phyloP scores from a whole-genome alignment of 2,797 vertebrate species.

The Paedocypris micromegethes region DNA sequence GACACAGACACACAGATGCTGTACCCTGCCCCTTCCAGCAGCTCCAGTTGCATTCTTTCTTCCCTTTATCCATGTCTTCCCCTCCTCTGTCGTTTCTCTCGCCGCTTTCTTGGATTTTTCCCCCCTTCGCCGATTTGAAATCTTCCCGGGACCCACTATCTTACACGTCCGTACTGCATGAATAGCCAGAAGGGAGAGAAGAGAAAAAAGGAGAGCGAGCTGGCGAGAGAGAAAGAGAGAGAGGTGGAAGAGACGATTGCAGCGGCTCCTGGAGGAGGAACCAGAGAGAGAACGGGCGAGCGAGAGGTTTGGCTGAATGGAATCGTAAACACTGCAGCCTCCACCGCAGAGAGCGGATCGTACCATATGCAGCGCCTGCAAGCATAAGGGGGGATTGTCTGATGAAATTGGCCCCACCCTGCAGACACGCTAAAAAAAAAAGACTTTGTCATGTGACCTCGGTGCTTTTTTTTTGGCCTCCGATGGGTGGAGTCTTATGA shows the following conservation, averaged over 20 bases:
- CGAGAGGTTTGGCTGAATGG: conserved; percentile 57
- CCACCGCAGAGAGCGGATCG: conserved; percentile 75
- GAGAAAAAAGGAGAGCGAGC: not conserved
- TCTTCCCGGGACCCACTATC: conserved; percentile 59
- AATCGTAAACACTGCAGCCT: conserved; percentile 72
- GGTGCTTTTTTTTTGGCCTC: not conserved
- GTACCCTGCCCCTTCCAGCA: conserved; percentile 98
- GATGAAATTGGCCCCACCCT: conserved; percentile 41
- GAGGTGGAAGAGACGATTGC: not conserved
- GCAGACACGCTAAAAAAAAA: conserved; percentile 10
- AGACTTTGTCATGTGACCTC: conserved; percentile 26
- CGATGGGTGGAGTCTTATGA: not conserved
- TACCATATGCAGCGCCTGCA: conserved; percentile 46
- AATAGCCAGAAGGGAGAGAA: conserved; percentile 58
- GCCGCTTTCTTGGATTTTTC: conserved; percentile 11
- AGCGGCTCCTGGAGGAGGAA: not conserved
- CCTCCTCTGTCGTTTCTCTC: conserved; percentile 48
- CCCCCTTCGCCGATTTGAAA: conserved; percentile 54
- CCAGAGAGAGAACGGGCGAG: not conserved
- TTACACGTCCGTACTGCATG: conserved; percentile 76
- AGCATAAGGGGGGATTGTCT: not conserved
- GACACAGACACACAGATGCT: conserved; percentile 47
- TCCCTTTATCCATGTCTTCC: conserved; percentile 78
- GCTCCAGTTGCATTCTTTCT: conserved; percentile 95
- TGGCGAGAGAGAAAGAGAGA: not conserved